Conservation (phyloP, 2,797 vertebrate species). For the Rhadinocentrus ornatus region DNA sequence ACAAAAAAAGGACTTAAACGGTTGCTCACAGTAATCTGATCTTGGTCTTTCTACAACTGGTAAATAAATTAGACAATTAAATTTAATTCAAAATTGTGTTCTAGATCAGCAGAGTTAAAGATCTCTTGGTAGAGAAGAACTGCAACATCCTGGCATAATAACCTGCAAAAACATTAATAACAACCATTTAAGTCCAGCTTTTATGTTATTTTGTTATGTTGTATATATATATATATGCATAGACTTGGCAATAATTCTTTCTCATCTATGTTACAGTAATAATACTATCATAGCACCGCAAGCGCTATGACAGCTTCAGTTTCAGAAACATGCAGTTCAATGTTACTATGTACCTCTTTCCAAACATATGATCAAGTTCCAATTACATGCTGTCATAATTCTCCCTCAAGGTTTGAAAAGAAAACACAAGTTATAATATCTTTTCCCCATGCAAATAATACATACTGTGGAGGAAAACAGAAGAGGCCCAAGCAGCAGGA, state of each 20-base stretch:
- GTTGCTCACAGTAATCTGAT: background rate
- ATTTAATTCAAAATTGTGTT: background rate
- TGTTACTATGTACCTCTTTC: background rate
- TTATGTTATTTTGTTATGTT: no score
- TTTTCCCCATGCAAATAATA: constrained; percentile 38
- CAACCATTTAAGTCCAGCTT: no score
- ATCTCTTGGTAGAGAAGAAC: background rate
- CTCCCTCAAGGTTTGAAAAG: no score
- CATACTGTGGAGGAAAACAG: constrained; percentile 72
- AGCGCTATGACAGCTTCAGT: background rate
- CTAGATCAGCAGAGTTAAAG: constrained; percentile 1
- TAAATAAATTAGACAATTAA: background rate
- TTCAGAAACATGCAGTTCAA: background rate
- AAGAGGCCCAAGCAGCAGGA: constrained; percentile 70
- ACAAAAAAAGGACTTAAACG: background rate
- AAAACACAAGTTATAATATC: background rate
- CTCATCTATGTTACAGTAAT: background rate
- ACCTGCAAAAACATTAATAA: background rate
- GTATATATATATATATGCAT: background rate
- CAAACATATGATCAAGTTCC: no score
- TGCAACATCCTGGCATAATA: background rate
- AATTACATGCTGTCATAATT: no score
- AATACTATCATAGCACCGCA: background rate
- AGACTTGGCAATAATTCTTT: no score
- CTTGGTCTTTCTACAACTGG: background rate